Base-by-base conservation (phyloP, 2,797 vertebrate genomes). In the Microctenopoma stevenorrisi region DNA sequence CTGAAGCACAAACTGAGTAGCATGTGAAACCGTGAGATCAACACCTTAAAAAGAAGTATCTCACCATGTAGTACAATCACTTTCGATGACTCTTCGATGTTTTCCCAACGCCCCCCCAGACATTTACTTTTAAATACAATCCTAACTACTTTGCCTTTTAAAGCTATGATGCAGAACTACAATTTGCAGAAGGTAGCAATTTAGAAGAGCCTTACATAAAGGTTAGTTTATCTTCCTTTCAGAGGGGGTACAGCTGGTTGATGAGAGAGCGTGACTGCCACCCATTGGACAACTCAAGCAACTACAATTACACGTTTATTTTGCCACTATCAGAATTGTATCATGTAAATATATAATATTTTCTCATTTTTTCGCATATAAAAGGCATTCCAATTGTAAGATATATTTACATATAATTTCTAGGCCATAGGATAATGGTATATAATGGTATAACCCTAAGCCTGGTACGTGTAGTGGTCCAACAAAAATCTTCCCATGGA, bases 231-330 rank as follows among this genome's bases (percentile, higher is more conserved):
- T 74, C 62, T 37, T 47, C 53, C 40, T 33, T 25, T 44, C 15
- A 1, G 22, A 58, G 2, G 15, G 10, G 60, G 25, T 18, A 4
- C 0, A 2, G 42, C 53, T 49, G 56, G 14, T 43, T 44, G 64
- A 25, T 3, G 3, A 83, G 64, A 89, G 82, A 76, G 79, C 62
- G 15, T 61, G 74, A 80, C 84, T 88, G 90, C 86, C 92, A 88
- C 84, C 86, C 56, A 53, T 26, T 91, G 91, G 90, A 69, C 42
- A 46, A 55, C 28, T 12, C 0, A 0, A 0, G 64, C 30, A 72
- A 81, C 56, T 79, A 26, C 74, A 77, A 0, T 7, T 22, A 15
- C 5, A 18, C 30, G 42, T 47, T 33, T 1, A n/a, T 59, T 28
- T 14, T 40, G 7, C 37, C 22, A 22, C 22, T 22, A 22, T 22